phyloP scores from a whole-genome alignment of 1,140 invertebrate genomes.

The Megalonaias nervosa region DNA sequence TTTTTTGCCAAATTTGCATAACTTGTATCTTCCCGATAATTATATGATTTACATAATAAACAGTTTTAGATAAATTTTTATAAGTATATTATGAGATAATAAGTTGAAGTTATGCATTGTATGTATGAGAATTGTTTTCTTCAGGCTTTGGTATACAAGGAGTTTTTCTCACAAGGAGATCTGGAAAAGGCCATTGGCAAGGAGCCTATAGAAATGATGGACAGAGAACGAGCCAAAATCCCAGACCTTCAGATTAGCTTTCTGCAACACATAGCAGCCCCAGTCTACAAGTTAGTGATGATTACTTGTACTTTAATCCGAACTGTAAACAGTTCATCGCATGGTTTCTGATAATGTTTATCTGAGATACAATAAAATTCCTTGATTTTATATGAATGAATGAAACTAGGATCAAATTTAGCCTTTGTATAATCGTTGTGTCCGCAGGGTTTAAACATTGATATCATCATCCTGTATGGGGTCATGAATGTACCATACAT shows the following conservation, averaged over 20 bases:
- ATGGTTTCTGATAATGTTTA: too few relatives aligned
- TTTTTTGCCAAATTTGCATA: too few relatives aligned
- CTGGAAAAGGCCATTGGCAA: constrained; percentile 87
- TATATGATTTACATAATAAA: too few relatives aligned
- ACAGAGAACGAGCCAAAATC: constrained; percentile 85
- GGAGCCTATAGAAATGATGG: constrained; percentile 85
- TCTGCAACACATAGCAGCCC: constrained; percentile 77
- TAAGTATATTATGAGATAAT: too few relatives aligned
- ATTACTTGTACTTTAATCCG: not conserved
- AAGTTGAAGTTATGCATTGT: too few relatives aligned
- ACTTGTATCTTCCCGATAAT: too few relatives aligned
- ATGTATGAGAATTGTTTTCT: constrained; percentile 43
- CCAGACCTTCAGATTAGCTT: constrained; percentile 88
- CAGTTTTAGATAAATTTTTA: too few relatives aligned
- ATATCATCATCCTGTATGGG: constrained; percentile 30
- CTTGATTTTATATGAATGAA: too few relatives aligned
- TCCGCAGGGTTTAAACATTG: constrained; percentile 5
- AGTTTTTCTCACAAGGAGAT: constrained; percentile 92
- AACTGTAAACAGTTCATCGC: too few relatives aligned
- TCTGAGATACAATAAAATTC: not conserved
- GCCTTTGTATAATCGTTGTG: not conserved
- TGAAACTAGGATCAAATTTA: not conserved
- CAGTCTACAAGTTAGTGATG: constrained; percentile 75
- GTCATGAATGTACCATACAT: not conserved
- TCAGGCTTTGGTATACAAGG: constrained; percentile 84